Conservation (phyloP, 2,888 invertebrate genomes). For the Sarcophaga caerulescens region DNA sequence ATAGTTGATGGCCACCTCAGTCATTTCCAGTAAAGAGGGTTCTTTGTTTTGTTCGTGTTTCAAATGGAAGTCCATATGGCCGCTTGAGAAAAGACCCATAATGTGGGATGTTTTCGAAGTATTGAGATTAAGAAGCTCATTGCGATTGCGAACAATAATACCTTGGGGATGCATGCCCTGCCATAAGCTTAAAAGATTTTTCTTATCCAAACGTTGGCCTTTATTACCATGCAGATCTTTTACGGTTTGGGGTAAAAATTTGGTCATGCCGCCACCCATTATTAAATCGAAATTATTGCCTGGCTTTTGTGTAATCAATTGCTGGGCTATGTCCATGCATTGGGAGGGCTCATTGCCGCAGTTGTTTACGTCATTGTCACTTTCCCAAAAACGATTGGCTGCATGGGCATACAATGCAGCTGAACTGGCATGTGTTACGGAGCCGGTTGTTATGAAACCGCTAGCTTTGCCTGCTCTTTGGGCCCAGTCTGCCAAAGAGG, state of each 20-base stretch:
- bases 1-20: constrained; percentile 84
- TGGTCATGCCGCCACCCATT: constrained; percentile 88
- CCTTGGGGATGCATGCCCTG: constrained; percentile 82
- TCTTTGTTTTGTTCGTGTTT: constrained; percentile 77
- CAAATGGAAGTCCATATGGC: constrained; percentile 83
- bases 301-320: constrained; percentile 86
- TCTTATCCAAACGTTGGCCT: constrained; percentile 84
- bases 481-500: constrained; percentile 87
- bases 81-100: constrained; percentile 82
- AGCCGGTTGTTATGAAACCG: constrained; percentile 89
- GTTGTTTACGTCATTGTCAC: constrained; percentile 83
- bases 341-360: constrained; percentile 49
- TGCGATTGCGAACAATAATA: constrained; percentile 84
- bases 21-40: constrained; percentile 85
- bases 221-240: constrained; percentile 80
- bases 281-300: constrained; percentile 88
- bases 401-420: constrained; percentile 85
- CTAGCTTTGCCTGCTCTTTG: constrained; percentile 83
- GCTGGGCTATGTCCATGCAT: constrained; percentile 88
- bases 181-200: constrained; percentile 87
- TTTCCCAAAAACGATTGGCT: constrained; percentile 87
- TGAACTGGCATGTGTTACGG: constrained; percentile 91
- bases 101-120: constrained; percentile 81
- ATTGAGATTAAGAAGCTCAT: constrained; percentile 82
- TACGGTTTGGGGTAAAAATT: constrained; percentile 84